Percentiles rank a stretch among this genome's conserved stretches.
phyloP scores from a whole-genome alignment of 2,888 invertebrate species.

The Zygothrica quintamaculata region DNA sequence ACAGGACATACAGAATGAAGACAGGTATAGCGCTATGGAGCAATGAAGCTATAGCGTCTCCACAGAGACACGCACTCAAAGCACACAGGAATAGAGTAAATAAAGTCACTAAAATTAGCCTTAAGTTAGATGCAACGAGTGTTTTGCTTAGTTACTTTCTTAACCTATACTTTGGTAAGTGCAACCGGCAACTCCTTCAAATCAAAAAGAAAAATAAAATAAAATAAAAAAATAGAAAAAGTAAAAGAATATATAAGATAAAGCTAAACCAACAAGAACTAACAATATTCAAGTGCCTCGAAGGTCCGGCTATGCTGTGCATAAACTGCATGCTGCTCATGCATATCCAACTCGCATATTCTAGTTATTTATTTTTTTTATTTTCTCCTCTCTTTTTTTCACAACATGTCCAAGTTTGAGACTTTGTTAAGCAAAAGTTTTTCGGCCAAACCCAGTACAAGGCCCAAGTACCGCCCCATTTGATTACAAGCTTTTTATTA shows the following conservation, averaged over 20 bases:
- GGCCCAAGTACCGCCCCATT: slow-evolving; percentile 39
- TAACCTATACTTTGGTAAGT: slow-evolving; percentile 61
- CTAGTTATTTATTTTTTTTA: too few species aligned
- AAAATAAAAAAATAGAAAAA: too few species aligned
- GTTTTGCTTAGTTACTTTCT: slow-evolving; percentile 79
- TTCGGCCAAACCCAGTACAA: slow-evolving; percentile 23
- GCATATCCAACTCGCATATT: slow-evolving; percentile 73
- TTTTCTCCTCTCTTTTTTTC: too few species aligned
- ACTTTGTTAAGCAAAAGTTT: slow-evolving; percentile 62
- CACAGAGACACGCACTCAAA: slow-evolving; percentile 50
- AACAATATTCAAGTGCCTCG: slow-evolving; percentile 44
- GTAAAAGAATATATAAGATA: not conserved
- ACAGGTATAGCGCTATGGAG: slow-evolving; percentile 50
- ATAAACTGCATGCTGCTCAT: slow-evolving; percentile 58
- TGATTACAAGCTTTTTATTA: slow-evolving; percentile 75
- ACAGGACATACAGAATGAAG: slow-evolving; percentile 33
- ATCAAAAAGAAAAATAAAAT: slow-evolving; percentile 20
- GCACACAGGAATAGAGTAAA: slow-evolving; percentile 11
- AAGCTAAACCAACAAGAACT: slow-evolving; percentile 14
- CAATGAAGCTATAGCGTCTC: slow-evolving; percentile 21
- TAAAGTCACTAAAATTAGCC: slow-evolving; percentile 73
- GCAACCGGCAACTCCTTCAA: slow-evolving; percentile 36
- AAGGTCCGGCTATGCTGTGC: slow-evolving; percentile 42
- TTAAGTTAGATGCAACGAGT: slow-evolving; percentile 74
- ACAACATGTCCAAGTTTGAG: slow-evolving; percentile 66